These are phyloP conservation scores for Remorina albescens DNA, from an alignment of 2,797 vertebrate species.

Conservation along the genomic window DNA sequence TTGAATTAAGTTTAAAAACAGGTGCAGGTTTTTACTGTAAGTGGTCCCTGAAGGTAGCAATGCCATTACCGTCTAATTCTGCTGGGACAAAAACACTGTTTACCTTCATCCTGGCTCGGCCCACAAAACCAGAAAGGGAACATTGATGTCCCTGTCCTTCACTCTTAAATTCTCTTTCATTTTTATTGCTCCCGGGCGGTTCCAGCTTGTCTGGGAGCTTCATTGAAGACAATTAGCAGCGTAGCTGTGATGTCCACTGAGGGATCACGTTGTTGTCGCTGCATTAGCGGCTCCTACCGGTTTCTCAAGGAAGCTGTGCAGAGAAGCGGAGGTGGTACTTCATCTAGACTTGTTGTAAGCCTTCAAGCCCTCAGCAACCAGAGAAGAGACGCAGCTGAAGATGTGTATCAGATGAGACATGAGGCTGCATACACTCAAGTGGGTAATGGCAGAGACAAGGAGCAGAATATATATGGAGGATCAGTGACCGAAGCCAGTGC, in stretches of 20 bases:
- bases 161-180: slow-evolving; percentile 34
- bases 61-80: slow-evolving; percentile 67
- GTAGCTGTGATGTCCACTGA: slow-evolving; percentile 31
- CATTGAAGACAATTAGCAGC: slow-evolving; percentile 51
- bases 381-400: slow-evolving; percentile 16
- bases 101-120: slow-evolving; percentile 46
- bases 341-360: not conserved
- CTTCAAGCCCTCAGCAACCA: not conserved
- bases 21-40: slow-evolving; percentile 67
- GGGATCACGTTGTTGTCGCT: slow-evolving; percentile 46
- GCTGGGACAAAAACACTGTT: slow-evolving; percentile 65
- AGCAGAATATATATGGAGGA: not conserved
- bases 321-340: not conserved
- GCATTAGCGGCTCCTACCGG: slow-evolving; percentile 40
- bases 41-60: slow-evolving; percentile 68
- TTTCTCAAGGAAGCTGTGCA: slow-evolving; percentile 2
- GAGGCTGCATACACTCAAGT: not conserved
- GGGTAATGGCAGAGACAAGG: not conserved
- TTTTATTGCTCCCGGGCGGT: slow-evolving; percentile 41
- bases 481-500: not conserved
- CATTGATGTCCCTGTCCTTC: slow-evolving; percentile 41
- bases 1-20: slow-evolving; percentile 69
- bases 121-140: slow-evolving; percentile 39
- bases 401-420: not conserved
- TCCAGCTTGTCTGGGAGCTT: slow-evolving; percentile 23